Evolutionary conservation across 2,888 invertebrate species (phyloP).

Genomic region (Clunio marinus): DNA sequence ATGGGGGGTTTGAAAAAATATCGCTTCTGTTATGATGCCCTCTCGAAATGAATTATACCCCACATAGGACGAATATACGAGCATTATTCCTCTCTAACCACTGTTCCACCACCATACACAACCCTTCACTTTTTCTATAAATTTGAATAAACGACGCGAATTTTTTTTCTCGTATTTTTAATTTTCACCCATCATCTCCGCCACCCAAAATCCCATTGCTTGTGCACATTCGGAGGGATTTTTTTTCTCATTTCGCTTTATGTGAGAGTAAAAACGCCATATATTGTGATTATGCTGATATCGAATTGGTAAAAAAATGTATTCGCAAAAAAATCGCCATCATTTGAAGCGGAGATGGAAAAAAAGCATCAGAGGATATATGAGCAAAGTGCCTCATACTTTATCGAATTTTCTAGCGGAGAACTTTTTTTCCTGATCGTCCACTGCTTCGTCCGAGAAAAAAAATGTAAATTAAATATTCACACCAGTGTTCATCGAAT

Average conservation of each 20-base stretch:
- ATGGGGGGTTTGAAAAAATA: background rate
- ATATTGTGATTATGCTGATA: constrained; percentile 31
- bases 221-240: constrained; percentile 10
- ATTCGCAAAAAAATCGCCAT: constrained; percentile 10
- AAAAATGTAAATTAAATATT: constrained; percentile 9
- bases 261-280: constrained; percentile 19
- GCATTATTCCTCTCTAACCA: background rate
- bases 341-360: constrained; percentile 10
- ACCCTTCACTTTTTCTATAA: constrained; percentile 4
- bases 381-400: constrained; percentile 7
- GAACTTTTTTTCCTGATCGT: too few relatives aligned
- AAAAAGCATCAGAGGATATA: background rate
- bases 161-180: constrained; percentile 7
- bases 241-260: constrained; percentile 2
- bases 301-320: constrained; percentile 21
- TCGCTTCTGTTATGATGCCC: constrained; percentile 10
- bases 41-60: constrained; percentile 5
- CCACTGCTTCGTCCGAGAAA: too few relatives aligned
- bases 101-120: background rate
- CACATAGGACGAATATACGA: background rate
- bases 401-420: constrained; percentile 1
- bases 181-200: constrained; percentile 1
- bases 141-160: constrained; percentile 7
- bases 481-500: constrained; percentile 10
- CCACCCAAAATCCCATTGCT: background rate